A percentile compares a stretch with the other conserved stretches of the same genome.
phyloP scores from a whole-genome alignment of 2,113 vertebrate genomes.

The Bos indicus region DNA sequence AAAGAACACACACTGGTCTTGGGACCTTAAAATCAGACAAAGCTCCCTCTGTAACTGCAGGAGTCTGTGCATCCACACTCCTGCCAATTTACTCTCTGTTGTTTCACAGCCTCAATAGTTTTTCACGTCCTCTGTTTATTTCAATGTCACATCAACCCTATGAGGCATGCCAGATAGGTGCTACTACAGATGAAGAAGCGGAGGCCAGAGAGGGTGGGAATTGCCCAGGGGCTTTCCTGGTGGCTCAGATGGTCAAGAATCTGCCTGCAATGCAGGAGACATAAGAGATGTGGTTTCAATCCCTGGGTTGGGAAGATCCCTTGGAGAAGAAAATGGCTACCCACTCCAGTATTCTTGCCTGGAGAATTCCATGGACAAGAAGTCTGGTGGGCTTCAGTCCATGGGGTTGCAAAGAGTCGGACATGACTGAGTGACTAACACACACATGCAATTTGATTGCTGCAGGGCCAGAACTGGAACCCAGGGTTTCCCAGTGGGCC shows the following conservation, averaged over 20 bases:
- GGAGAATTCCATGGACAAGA: background rate
- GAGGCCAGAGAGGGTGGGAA: background rate
- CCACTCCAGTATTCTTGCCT: background rate
- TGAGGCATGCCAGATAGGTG: background rate
- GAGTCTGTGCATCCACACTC: too few species aligned
- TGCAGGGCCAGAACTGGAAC: background rate
- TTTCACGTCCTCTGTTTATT: background rate
- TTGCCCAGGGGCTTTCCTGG: background rate
- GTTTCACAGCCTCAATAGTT: background rate
- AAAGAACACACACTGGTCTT: background rate
- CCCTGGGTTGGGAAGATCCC: background rate
- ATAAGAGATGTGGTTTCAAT: background rate
- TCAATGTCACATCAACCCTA: background rate
- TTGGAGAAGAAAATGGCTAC: background rate
- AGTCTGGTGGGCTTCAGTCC: background rate
- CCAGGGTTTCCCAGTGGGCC: background rate
- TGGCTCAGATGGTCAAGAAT: background rate
- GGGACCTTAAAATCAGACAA: background rate
- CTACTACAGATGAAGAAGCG: background rate
- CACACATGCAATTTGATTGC: background rate
- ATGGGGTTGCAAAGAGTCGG: background rate
- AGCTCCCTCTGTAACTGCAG: background rate
- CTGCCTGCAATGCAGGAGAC: background rate
- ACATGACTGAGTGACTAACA: background rate
- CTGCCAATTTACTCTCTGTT: background rate